These are phyloP conservation scores for Polia nebulosa DNA, from an alignment of 2,888 invertebrate genomes.

Conservation along the genomic window DNA sequence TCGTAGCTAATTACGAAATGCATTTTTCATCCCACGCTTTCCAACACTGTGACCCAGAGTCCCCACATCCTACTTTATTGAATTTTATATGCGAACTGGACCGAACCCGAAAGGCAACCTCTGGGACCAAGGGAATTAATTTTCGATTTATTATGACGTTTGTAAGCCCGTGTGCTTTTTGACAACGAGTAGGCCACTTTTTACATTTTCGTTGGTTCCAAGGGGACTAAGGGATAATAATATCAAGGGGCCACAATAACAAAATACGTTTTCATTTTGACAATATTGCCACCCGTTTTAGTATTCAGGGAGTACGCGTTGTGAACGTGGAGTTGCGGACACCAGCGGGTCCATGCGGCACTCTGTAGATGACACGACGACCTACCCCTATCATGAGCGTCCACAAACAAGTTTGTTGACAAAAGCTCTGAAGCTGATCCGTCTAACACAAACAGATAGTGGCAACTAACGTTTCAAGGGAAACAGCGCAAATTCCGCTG, in stretches of 20 bases:
- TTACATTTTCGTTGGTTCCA: background rate
- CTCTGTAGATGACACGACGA: slow-evolving; percentile 5
- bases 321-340: too few species aligned
- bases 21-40: background rate
- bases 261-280: background rate
- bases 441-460: slow-evolving; percentile 47
- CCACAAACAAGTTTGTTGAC: slow-evolving; percentile 47
- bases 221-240: background rate
- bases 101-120: background rate
- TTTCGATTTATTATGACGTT: slow-evolving; percentile 18
- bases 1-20: background rate
- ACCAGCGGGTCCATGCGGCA: background rate
- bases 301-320: too few species aligned
- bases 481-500: slow-evolving; percentile 36
- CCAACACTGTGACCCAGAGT: too few species aligned
- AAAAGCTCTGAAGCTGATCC: slow-evolving; percentile 36
- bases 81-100: background rate
- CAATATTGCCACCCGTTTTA: background rate
- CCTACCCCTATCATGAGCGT: slow-evolving; percentile 17
- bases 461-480: slow-evolving; percentile 34
- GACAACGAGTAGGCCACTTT: background rate
- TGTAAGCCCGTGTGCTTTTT: slow-evolving; percentile 18
- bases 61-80: background rate
- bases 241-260: background rate
- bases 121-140: slow-evolving; percentile 1